Conservation (phyloP, 2,888 invertebrate species). For the Agrochola lota region DNA sequence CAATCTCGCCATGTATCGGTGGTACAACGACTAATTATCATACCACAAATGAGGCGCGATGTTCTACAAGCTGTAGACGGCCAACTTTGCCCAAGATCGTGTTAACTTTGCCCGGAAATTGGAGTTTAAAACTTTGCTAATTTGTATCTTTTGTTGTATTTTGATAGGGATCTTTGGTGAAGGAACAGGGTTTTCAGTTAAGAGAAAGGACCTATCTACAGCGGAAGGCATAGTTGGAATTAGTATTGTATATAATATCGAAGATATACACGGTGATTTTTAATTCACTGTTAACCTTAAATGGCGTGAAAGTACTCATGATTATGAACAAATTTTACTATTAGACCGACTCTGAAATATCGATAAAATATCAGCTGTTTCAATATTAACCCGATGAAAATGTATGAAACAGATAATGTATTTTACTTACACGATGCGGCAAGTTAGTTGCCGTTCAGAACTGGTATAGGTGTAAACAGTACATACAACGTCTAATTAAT, state of each 20-base stretch:
- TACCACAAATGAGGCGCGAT: conserved; percentile 36
- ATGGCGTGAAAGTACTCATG: too few species aligned
- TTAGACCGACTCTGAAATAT: too few species aligned
- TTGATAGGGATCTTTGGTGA: conserved; percentile 32
- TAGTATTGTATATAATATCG: neutral
- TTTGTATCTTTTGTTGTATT: conserved; percentile 58
- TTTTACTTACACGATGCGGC: too few species aligned
- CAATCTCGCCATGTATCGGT: conserved; percentile 48
- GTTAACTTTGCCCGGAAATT: conserved; percentile 50
- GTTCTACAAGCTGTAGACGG: conserved; percentile 43
- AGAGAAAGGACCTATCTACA: conserved; percentile 8
- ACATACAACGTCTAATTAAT: too few species aligned
- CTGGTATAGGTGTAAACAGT: too few species aligned
- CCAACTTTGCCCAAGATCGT: conserved; percentile 31
- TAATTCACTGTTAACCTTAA: too few species aligned
- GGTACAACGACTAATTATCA: conserved; percentile 51
- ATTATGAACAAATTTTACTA: too few species aligned
- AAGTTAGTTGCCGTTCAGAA: too few species aligned
- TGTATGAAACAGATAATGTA: too few species aligned
- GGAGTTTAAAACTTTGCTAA: conserved; percentile 49
- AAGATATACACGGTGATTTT: too few species aligned
- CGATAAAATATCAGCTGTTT: too few species aligned
- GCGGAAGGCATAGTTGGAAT: neutral
- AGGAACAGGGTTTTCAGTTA: neutral
- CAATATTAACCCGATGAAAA: too few species aligned